These are phyloP conservation scores for Tricholauxania praeusta DNA, from an alignment of 2,888 invertebrate species.

Conservation along the genomic window DNA sequence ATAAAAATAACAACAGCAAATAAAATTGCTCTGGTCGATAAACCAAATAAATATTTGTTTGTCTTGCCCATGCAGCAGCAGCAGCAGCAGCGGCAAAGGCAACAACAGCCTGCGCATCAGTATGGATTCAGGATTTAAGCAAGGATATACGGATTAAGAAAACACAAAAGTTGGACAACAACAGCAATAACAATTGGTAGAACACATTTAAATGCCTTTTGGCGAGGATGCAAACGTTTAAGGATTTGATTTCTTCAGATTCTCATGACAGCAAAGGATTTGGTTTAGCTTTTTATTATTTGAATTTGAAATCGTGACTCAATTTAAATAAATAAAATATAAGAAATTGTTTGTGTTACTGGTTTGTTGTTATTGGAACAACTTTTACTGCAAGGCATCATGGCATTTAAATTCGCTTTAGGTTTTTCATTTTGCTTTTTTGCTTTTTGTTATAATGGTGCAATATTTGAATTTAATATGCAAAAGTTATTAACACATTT, in stretches of 20 bases:
- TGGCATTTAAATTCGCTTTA: too few species aligned
- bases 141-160: constrained; percentile 13
- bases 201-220: constrained; percentile 33
- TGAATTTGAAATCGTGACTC: constrained; percentile 11
- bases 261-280: constrained; percentile 6
- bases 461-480: too few species aligned
- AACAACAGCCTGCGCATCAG: constrained; percentile 34
- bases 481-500: too few species aligned
- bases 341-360: constrained; percentile 11
- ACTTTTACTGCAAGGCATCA: constrained; percentile 4
- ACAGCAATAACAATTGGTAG: constrained; percentile 5
- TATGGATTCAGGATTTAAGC: constrained; percentile 26
- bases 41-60: constrained; percentile 31
- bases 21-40: constrained; percentile 34
- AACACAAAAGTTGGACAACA: constrained; percentile 4
- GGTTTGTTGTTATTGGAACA: not conserved
- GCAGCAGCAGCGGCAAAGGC: constrained; percentile 16
- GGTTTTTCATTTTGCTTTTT: too few species aligned
- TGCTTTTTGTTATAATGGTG: too few species aligned
- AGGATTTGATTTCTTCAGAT: constrained; percentile 22
- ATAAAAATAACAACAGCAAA: constrained; percentile 24
- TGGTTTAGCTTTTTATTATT: not conserved
- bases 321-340: constrained; percentile 34
- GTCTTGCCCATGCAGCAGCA: constrained; percentile 23
- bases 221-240: constrained; percentile 34